Conservation (phyloP, 2,113 vertebrate species). For the Varanus komodoensis region DNA sequence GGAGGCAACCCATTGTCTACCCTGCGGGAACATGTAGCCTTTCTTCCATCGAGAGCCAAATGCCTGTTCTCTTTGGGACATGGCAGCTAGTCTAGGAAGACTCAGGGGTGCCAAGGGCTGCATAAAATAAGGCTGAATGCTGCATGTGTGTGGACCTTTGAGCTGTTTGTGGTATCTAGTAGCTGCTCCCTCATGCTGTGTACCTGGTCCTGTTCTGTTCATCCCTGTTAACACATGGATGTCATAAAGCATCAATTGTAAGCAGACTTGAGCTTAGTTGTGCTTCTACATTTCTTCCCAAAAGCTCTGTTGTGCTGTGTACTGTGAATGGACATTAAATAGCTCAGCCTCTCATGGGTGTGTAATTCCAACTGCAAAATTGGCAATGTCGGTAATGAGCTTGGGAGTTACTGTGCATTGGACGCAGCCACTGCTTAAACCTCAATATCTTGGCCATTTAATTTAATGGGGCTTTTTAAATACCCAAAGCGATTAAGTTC, state of each 20-base stretch:
- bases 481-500: conserved; percentile 76
- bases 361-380: conserved; percentile 22
- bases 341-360: background rate
- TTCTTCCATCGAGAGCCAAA: background rate
- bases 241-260: background rate
- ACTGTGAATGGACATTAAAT: background rate
- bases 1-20: too few relatives aligned
- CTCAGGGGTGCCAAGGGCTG: too few relatives aligned
- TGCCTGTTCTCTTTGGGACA: background rate
- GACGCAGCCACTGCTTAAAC: conserved; percentile 68
- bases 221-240: background rate
- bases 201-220: background rate
- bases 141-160: background rate
- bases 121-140: background rate
- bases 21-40: background rate
- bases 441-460: conserved; percentile 73
- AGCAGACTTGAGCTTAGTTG: background rate
- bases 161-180: background rate
- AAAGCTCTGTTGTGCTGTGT: background rate
- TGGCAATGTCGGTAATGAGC: conserved; percentile 55
- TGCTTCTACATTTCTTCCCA: conserved; percentile 18
- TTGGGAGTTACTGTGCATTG: conserved; percentile 62
- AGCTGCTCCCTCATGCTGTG: background rate
- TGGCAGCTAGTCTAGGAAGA: background rate
- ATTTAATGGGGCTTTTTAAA: conserved; percentile 73